Percentiles rank a stretch among this genome's conserved stretches.
phyloP scores from a whole-genome alignment of 2,797 vertebrate genomes.

The Sitta carolinensis region DNA sequence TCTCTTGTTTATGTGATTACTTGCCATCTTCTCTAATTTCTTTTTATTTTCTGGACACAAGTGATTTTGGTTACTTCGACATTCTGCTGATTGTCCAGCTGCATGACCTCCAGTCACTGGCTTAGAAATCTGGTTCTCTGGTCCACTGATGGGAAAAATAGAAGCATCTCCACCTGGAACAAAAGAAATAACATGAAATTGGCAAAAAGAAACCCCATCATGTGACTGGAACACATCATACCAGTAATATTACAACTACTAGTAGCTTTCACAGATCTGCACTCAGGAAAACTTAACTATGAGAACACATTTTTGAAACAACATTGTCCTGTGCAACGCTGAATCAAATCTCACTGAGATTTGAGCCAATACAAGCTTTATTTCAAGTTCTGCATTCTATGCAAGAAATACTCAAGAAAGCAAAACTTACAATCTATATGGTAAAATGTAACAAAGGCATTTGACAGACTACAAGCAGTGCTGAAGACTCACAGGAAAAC shows the following conservation, averaged over 20 bases:
- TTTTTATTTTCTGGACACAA: slow-evolving; percentile 65
- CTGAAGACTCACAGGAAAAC: not conserved
- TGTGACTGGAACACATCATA: not conserved
- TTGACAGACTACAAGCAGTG: not conserved
- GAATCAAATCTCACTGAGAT: not conserved
- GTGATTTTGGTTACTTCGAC: not conserved
- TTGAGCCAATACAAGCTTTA: not conserved
- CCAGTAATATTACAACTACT: not conserved
- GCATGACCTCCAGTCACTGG: slow-evolving; percentile 19
- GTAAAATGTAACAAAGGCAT: not conserved
- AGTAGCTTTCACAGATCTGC: not conserved
- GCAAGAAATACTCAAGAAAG: not conserved
- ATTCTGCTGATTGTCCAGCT: not conserved
- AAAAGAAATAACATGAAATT: not conserved
- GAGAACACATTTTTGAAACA: not conserved
- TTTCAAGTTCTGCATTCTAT: not conserved
- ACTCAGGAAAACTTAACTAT: not conserved
- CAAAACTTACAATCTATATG: not conserved
- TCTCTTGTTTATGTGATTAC: slow-evolving; percentile 36
- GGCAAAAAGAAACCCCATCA: not conserved
- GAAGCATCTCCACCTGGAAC: slow-evolving; percentile 92
- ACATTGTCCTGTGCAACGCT: not conserved
- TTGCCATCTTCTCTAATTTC: slow-evolving; percentile 14
- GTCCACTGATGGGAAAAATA: slow-evolving; percentile 84
- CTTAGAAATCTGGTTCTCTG: slow-evolving; percentile 74